A percentile compares a stretch with the other conserved stretches of the same genome.
phyloP scores from a whole-genome alignment of 2,113 vertebrate species.

The Capreolus pygargus region DNA sequence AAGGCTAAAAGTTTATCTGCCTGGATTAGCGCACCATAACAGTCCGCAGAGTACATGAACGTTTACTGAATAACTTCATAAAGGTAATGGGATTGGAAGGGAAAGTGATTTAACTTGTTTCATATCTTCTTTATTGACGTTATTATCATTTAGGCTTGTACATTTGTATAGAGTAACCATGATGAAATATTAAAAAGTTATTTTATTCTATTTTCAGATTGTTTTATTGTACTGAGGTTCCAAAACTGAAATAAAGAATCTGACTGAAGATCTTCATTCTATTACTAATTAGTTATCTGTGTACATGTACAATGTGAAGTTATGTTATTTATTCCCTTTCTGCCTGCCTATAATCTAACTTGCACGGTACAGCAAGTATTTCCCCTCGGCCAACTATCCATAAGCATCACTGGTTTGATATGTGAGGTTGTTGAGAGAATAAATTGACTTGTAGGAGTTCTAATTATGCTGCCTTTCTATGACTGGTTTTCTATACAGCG shows the following conservation, averaged over 20 bases:
- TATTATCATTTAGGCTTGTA: neutral
- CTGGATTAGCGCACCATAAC: neutral
- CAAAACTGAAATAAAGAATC: neutral
- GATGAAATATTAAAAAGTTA: neutral
- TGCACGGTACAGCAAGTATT: neutral
- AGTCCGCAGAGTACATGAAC: neutral
- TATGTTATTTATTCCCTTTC: too few relatives aligned
- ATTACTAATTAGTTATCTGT: neutral
- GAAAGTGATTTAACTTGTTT: neutral
- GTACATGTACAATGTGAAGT: neutral
- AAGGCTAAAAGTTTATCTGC: neutral
- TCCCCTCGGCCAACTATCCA: neutral
- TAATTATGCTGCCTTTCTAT: neutral
- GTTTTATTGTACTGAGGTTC: neutral
- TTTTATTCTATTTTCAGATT: constrained; percentile 3
- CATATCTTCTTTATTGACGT: neutral
- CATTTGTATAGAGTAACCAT: neutral
- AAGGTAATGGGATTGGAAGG: neutral
- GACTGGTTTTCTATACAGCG: neutral
- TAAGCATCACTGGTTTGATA: neutral
- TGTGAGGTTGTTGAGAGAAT: neutral
- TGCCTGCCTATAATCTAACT: too few relatives aligned
- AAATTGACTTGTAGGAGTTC: neutral
- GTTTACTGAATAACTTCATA: neutral
- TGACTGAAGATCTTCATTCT: neutral